Conservation (phyloP, 2,888 invertebrate species). For the Oasisia sp. region DNA sequence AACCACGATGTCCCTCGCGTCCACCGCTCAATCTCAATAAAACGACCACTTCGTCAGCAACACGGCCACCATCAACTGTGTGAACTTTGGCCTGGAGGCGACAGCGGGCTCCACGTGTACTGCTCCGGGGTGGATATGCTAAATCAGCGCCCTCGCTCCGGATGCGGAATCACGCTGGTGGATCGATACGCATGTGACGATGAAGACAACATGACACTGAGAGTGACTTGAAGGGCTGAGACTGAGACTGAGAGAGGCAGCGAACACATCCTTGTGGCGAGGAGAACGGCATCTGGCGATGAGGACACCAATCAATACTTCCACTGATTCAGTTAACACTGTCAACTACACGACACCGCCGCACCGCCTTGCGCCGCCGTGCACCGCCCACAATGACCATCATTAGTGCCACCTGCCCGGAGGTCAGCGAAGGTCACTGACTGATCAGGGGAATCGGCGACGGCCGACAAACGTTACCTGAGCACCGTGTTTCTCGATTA, state of each 20-base stretch:
- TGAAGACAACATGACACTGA: neutral
- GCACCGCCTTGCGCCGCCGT: neutral
- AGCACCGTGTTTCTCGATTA: neutral
- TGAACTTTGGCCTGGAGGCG: neutral
- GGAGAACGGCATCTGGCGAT: neutral
- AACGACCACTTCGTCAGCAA: neutral
- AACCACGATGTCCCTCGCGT: neutral
- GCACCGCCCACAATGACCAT: neutral
- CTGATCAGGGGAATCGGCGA: neutral
- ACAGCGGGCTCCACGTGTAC: neutral
- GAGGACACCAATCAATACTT: neutral
- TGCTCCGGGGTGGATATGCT: neutral
- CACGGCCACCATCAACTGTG: neutral
- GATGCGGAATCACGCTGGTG: neutral
- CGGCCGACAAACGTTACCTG: neutral
- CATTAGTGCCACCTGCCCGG: neutral
- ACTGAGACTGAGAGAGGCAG: neutral
- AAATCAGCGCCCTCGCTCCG: neutral
- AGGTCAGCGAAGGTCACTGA: neutral
- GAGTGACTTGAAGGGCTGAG: no score
- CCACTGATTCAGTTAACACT: conserved; percentile 3
- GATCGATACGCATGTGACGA: neutral
- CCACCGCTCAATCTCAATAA: neutral
- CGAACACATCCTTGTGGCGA: neutral
- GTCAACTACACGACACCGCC: conserved; percentile 3